Evolutionary conservation across 2,888 invertebrate species (phyloP).

Genomic region (Punctoribates punctum): DNA sequence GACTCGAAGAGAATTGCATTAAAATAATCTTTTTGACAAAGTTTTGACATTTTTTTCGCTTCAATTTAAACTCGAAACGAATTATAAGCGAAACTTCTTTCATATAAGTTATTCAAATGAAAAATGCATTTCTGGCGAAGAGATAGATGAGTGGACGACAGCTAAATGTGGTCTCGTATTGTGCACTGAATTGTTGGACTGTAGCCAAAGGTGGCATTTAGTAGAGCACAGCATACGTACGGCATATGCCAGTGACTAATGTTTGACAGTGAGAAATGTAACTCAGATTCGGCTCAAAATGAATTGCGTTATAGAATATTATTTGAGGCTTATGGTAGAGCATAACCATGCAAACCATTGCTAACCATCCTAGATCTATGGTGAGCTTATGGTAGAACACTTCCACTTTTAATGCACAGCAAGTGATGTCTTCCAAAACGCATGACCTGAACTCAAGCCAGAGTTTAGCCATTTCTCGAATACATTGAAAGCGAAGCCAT

Average conservation of each 20-base stretch:
- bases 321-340: conserved; percentile 20
- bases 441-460: conserved; percentile 25
- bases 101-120: too few relatives aligned
- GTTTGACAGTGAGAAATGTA: conserved; percentile 29
- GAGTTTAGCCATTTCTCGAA: conserved; percentile 10
- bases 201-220: conserved; percentile 24
- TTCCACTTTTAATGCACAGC: not conserved
- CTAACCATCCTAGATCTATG: too few relatives aligned
- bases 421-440: conserved; percentile 24
- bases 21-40: too few relatives aligned
- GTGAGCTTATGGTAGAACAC: not conserved
- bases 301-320: conserved; percentile 31
- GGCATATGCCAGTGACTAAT: conserved; percentile 36
- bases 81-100: too few relatives aligned
- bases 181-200: conserved; percentile 29
- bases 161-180: conserved; percentile 21
- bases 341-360: too few relatives aligned
- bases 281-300: conserved; percentile 3
- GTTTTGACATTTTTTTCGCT: too few relatives aligned
- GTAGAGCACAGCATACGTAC: not conserved
- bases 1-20: too few relatives aligned
- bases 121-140: not conserved
- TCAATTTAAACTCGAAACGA: too few relatives aligned
- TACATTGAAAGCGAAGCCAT: not conserved
- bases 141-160: conserved; percentile 34